These are phyloP conservation scores for Caiman crocodilus DNA, from an alignment of 2,797 vertebrate species.

Conservation along the genomic window DNA sequence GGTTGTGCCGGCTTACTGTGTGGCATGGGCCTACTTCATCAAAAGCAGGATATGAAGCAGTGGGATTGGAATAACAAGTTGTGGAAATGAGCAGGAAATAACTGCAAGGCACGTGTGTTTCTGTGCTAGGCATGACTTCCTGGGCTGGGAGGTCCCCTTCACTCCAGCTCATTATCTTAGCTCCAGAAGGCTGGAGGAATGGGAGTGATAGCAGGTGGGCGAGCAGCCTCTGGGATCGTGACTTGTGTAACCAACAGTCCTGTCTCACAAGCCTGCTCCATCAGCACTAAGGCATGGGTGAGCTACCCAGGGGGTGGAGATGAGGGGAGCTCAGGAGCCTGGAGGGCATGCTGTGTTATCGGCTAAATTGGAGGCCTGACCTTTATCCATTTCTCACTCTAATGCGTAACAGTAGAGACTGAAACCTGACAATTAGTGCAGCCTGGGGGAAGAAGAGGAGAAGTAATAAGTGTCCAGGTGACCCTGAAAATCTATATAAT, in stretches of 20 bases:
- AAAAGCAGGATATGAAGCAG: constrained; percentile 34
- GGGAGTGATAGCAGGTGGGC: not conserved
- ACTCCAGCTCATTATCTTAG: not conserved
- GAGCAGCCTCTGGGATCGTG: not conserved
- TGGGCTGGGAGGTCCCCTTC: not conserved
- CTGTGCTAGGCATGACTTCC: constrained; percentile 2
- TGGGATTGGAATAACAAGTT: constrained; percentile 4
- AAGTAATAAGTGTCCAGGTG: not conserved
- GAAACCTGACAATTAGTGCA: not conserved
- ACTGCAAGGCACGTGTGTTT: not conserved
- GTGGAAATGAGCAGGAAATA: constrained; percentile 13
- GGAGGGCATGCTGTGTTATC: not conserved
- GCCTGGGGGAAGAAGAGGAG: not conserved
- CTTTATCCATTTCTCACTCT: not conserved
- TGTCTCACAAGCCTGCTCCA: not conserved
- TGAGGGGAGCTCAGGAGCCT: not conserved
- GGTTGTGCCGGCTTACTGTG: not conserved
- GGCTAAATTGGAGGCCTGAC: not conserved
- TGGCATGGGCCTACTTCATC: not conserved
- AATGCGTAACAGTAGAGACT: not conserved
- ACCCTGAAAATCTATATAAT: not conserved
- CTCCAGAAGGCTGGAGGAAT: not conserved
- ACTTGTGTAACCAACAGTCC: not conserved
- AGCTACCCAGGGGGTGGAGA: not conserved
- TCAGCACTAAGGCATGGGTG: not conserved